Evolutionary conservation across 2,888 invertebrate genomes (phyloP).

Genomic region (Cremastobaeus sp.): DNA sequence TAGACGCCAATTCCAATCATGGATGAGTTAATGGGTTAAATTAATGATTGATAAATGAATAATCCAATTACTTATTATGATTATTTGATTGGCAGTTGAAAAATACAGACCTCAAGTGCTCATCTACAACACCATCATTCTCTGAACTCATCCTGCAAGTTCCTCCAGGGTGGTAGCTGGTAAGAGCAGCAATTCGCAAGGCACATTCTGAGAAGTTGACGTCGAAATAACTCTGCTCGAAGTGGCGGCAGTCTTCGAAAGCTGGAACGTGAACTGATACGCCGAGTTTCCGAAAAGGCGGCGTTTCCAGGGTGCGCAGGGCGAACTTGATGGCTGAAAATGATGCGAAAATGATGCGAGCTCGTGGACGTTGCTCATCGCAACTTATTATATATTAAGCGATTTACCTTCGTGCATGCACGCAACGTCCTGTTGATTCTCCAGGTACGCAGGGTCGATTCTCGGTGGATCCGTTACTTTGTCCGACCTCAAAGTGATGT

Average conservation of each 20-base stretch:
- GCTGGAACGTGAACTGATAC: slow-evolving; percentile 84
- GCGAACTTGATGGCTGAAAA: slow-evolving; percentile 81
- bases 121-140: slow-evolving; percentile 83
- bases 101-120: slow-evolving; percentile 80
- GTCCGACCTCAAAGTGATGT: slow-evolving; percentile 80
- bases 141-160: slow-evolving; percentile 85
- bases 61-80: too few species aligned
- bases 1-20: too few species aligned
- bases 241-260: slow-evolving; percentile 81
- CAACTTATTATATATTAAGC: not conserved
- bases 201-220: slow-evolving; percentile 83
- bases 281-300: slow-evolving; percentile 81
- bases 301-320: slow-evolving; percentile 80
- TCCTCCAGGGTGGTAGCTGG: slow-evolving; percentile 90
- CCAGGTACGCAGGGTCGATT: slow-evolving; percentile 88
- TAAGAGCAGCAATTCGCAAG: slow-evolving; percentile 82
- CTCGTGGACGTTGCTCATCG: not conserved
- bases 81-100: too few species aligned
- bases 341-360: not conserved
- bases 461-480: slow-evolving; percentile 82
- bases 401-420: slow-evolving; percentile 82
- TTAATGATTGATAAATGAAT: too few species aligned
- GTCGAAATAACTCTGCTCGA: slow-evolving; percentile 78
- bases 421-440: slow-evolving; percentile 81
- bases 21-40: too few species aligned